Evolutionary conservation across 2,888 invertebrate genomes (phyloP).

Genomic region (Drosophila kuntzei): DNA sequence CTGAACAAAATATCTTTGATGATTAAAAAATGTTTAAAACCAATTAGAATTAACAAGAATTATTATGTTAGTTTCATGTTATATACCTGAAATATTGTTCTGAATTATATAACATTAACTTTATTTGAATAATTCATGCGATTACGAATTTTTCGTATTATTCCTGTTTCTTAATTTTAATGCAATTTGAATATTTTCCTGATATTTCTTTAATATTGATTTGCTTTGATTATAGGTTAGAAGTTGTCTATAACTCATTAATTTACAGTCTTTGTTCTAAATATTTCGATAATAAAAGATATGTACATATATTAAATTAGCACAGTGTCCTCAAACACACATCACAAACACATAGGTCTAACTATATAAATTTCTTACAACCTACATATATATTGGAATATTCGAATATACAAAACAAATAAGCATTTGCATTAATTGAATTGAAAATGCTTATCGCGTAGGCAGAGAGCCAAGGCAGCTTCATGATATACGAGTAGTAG

Average conservation of each 20-base stretch:
- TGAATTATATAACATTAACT: not conserved
- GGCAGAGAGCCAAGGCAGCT: slow-evolving; percentile 24
- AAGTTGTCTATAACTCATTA: too few relatives aligned
- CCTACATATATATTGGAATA: not conserved
- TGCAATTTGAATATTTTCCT: not conserved
- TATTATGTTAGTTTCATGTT: not conserved
- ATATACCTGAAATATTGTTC: not conserved
- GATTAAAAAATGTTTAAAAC: not conserved
- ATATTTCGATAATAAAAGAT: not conserved
- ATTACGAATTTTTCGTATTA: not conserved
- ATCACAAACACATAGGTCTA: not conserved
- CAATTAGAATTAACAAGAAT: not conserved
- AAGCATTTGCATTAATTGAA: slow-evolving; percentile 27
- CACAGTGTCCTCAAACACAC: not conserved
- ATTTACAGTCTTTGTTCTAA: too few relatives aligned
- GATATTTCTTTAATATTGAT: not conserved
- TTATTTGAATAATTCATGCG: not conserved
- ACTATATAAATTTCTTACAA: not conserved
- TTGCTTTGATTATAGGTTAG: not conserved
- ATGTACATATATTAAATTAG: not conserved
- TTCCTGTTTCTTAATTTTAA: not conserved
- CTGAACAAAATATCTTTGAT: too few relatives aligned
- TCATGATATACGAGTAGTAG: slow-evolving; percentile 16
- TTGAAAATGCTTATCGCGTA: slow-evolving; percentile 54
- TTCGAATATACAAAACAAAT: slow-evolving; percentile 7